These are phyloP conservation scores for Sylvilagus floridanus DNA, from an alignment of 2,797 vertebrate genomes.

Conservation along the genomic window DNA sequence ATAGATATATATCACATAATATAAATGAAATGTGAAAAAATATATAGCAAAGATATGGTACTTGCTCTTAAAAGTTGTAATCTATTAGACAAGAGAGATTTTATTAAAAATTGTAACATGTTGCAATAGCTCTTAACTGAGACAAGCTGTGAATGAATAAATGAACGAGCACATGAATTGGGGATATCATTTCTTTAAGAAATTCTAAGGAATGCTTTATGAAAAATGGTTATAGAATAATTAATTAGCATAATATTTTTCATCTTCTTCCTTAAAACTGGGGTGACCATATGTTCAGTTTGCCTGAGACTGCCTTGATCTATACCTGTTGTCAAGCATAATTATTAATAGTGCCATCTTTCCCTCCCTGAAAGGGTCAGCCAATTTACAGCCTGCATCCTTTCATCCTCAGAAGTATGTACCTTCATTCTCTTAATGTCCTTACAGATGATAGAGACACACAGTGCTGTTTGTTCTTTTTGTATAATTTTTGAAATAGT, in stretches of 20 bases:
- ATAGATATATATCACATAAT: background rate
- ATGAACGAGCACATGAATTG: background rate
- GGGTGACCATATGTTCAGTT: background rate
- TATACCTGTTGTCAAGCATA: background rate
- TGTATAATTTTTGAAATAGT: conserved; percentile 11
- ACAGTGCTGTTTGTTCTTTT: background rate
- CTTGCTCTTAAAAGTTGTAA: conserved; percentile 7
- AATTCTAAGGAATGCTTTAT: background rate
- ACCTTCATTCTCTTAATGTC: background rate
- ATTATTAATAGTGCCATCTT: background rate
- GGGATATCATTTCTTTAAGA: background rate
- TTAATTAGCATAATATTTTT: background rate
- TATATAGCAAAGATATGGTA: background rate
- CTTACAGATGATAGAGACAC: background rate
- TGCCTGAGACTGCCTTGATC: background rate
- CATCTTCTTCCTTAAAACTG: background rate
- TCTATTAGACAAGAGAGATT: background rate
- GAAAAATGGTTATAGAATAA: background rate
- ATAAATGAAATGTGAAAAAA: background rate
- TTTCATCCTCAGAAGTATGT: background rate
- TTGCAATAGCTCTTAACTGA: background rate
- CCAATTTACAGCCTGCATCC: background rate
- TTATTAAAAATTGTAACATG: background rate
- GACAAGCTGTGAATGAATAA: background rate
- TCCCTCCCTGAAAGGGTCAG: background rate